Conservation (phyloP, 2,888 invertebrate genomes). For the Perizoma flavofasciatum region DNA sequence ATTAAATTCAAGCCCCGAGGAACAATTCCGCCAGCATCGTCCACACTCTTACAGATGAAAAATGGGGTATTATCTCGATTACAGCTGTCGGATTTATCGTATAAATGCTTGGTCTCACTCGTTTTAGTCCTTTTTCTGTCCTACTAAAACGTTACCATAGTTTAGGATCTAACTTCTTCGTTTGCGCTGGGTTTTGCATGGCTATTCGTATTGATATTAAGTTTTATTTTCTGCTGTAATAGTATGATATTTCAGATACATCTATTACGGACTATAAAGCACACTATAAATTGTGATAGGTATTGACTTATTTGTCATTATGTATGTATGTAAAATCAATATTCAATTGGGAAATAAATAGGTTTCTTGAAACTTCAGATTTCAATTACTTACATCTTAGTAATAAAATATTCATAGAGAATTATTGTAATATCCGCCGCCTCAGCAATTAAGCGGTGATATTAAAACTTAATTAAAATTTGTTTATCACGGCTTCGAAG, state of each 20-base stretch:
- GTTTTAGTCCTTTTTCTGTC: conserved; percentile 10
- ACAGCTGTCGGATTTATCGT: conserved; percentile 58
- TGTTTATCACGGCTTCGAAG: conserved; percentile 82
- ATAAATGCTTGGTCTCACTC: conserved; percentile 17
- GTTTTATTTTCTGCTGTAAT: too few relatives aligned
- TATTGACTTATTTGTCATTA: too few relatives aligned
- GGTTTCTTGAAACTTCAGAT: conserved; percentile 6
- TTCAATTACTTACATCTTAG: conserved; percentile 27
- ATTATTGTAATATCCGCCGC: conserved; percentile 75
- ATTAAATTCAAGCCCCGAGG: conserved; percentile 82
- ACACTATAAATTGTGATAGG: too few relatives aligned
- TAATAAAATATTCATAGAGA: conserved; percentile 67
- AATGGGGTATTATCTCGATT: conserved; percentile 76
- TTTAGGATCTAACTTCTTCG: too few relatives aligned
- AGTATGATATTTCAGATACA: too few relatives aligned
- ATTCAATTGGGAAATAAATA: too few relatives aligned
- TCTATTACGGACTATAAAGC: too few relatives aligned
- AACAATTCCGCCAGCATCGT: conserved; percentile 74
- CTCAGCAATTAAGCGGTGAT: conserved; percentile 81
- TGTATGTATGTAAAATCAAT: too few relatives aligned
- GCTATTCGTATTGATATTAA: too few relatives aligned
- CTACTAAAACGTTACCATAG: conserved; percentile 1
- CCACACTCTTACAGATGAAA: conserved; percentile 73
- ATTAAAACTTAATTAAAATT: conserved; percentile 84
- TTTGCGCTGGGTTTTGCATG: too few relatives aligned